Evolutionary conservation across 2,797 vertebrate species (phyloP).

Genomic region (Natrix natrix): DNA sequence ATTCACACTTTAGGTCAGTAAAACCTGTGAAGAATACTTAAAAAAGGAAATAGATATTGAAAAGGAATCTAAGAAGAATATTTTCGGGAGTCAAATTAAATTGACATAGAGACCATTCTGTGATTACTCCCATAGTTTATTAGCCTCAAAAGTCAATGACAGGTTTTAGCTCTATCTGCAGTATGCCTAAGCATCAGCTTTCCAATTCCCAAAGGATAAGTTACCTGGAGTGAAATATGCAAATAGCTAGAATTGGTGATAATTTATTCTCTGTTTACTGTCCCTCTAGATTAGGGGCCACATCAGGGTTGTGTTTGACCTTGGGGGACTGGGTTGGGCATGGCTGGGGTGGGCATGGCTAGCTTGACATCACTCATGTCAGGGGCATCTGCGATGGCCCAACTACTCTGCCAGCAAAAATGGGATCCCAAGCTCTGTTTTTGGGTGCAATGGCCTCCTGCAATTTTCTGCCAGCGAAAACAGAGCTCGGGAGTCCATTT

Average conservation of each 20-base stretch:
- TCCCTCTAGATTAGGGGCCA: not conserved
- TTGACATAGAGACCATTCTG: not conserved
- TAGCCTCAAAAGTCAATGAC: not conserved
- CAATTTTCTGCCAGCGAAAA: no score
- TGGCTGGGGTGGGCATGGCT: no score
- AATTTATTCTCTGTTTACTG: not conserved
- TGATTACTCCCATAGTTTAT: not conserved
- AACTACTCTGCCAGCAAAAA: no score
- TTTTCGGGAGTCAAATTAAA: not conserved
- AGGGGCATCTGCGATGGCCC: no score
- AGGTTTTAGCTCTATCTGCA: not conserved
- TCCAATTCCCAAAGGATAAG: not conserved
- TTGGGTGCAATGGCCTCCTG: no score
- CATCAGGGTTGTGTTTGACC: no score
- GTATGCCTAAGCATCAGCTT: not conserved
- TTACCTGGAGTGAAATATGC: not conserved
- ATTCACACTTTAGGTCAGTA: conserved; percentile 12
- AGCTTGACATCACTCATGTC: no score
- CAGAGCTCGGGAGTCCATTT: no score
- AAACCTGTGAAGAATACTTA: conserved; percentile 26
- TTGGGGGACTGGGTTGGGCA: no score
- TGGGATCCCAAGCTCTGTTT: no score
- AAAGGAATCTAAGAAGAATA: not conserved
- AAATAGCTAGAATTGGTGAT: not conserved
- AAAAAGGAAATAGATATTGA: conserved; percentile 19